A percentile compares a stretch with the other conserved stretches of the same genome.
These are phyloP conservation scores for Parazoanthus atlanticus DNA, from an alignment of 92 coral and sea anemone species.

Conservation along the genomic window DNA sequence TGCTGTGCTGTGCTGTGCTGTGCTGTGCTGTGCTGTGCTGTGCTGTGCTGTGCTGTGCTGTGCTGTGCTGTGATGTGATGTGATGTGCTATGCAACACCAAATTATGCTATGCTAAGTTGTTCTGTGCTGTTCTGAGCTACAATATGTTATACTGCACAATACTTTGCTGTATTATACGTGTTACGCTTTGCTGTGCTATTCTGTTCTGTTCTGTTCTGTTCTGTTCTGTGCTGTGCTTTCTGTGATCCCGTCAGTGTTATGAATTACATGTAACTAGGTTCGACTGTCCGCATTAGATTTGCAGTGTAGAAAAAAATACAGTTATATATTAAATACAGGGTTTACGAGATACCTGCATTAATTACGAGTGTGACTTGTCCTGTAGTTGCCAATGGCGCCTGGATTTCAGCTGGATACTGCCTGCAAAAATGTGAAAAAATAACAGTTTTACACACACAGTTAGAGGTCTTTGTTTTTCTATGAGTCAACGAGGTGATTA, in stretches of 20 bases:
- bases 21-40: too few relatives aligned
- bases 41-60: too few relatives aligned
- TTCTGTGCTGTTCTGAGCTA: neutral
- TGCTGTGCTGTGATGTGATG: neutral
- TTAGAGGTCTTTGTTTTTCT: neutral
- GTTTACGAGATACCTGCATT: slow-evolving; percentile 54
- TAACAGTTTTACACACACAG: neutral
- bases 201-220: neutral
- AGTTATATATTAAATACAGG: too few relatives aligned
- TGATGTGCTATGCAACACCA: neutral
- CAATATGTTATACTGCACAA: neutral
- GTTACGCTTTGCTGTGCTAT: neutral
- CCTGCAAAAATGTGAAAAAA: neutral
- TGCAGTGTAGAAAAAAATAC: too few relatives aligned
- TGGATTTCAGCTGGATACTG: slow-evolving; percentile 38
- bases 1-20: too few relatives aligned
- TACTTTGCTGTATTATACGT: neutral
- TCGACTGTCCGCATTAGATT: too few relatives aligned
- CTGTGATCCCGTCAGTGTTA: too few relatives aligned
- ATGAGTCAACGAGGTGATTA: neutral
- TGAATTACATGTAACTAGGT: too few relatives aligned
- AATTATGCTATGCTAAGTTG: neutral
- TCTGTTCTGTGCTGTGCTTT: too few relatives aligned
- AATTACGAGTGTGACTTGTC: slow-evolving; percentile 43
- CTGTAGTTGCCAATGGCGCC: slow-evolving; percentile 6